Conservation (phyloP, 2,113 vertebrate genomes). For the Macrotus californicus region DNA sequence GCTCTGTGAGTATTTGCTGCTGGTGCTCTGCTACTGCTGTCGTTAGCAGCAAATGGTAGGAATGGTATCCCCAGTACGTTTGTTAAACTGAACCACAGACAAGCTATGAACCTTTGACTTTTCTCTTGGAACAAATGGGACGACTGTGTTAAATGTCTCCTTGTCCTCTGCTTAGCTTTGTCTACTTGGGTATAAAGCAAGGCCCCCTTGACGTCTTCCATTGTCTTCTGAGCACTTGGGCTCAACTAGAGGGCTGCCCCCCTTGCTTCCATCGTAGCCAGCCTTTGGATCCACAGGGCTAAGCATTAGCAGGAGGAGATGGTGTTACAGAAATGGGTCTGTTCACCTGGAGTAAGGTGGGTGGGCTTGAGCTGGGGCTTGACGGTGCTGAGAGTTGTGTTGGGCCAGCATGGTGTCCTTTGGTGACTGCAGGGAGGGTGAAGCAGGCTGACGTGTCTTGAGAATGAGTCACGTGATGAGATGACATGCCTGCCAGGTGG, state of each 20-base stretch:
- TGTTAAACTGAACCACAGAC: neutral
- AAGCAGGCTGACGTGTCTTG: neutral
- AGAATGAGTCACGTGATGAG: neutral
- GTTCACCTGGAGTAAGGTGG: neutral
- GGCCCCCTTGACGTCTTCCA: neutral
- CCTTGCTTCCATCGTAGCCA: neutral
- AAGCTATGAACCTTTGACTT: neutral
- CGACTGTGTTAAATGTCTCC: neutral
- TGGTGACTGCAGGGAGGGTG: neutral
- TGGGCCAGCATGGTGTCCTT: neutral
- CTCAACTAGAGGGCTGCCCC: neutral
- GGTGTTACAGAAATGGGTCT: neutral
- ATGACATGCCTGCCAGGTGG: fast-evolving
- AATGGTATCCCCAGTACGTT: neutral
- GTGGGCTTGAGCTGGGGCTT: neutral
- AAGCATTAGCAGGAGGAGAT: neutral
- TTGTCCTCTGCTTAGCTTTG: neutral
- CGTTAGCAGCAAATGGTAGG: neutral
- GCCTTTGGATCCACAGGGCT: neutral
- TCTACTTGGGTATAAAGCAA: neutral
- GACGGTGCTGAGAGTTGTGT: neutral
- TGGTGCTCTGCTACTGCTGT: neutral
- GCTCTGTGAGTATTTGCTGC: neutral
- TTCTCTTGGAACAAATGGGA: neutral
- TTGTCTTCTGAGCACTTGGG: neutral